Base-by-base conservation (phyloP, 2,888 invertebrate species). In the Agrotis exclamationis region DNA sequence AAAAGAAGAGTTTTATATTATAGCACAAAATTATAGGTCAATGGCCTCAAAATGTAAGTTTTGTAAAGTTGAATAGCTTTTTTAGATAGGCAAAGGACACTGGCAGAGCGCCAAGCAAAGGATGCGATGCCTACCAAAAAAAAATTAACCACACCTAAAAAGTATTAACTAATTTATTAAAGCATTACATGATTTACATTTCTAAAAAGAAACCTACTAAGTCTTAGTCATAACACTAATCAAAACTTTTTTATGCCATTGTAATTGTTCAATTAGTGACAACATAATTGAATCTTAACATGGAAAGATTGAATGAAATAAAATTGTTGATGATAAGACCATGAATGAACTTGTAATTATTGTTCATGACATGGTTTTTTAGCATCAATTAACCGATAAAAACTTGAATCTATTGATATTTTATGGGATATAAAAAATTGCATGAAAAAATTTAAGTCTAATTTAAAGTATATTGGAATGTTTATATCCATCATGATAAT, bases 101-200 rank as follows among this genome's bases (percentile, higher is more conserved):
- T 73, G 63, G 66, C 65, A 24, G 22, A 1, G 28, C 48, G 56
- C 69, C 59, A 65, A 78, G 57, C n/a, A 14, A 54, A 67, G 44
- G 20, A 60, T 39, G 24, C n/a, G 14, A 45, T 59, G 3, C 11
- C 16, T 60, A 11, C 13, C 22, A n/a, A 13, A 28, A 56, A 48
- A 54, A 13, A 18, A 22, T 13, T 11, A 13, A 48, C 16, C 48
- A 53, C 22, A 72, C 48, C 44, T 14, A 28, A 20, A 56, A 56
- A 33, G 28, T 33, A 56, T 33, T 53, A n/a, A 13, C 28, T 22
- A 39, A 28, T 9, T 47, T 13, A 39, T 11, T 20, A 24, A 53
- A 22, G 11, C 2, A 66, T 56, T 22, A 44, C 16, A 13, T 16
- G 3, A n/a, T 45, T 28, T 45, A 11, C 14, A 16, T 22, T 68